Base-by-base conservation (phyloP, 2,113 vertebrate species). In the Psittacula cyanocephala region DNA sequence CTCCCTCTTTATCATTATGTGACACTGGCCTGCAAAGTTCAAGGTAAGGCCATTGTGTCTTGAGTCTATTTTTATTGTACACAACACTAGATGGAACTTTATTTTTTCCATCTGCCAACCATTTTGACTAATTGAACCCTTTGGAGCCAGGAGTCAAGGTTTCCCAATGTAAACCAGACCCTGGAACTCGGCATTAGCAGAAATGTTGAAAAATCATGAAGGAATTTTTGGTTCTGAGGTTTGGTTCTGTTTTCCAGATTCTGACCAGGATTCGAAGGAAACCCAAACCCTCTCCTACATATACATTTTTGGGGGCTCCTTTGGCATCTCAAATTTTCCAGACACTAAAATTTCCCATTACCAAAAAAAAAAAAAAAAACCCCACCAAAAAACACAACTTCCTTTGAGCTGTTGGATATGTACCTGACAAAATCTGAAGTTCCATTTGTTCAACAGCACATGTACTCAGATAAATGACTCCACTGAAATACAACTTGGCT, bases 41-140 rank as follows among this genome's bases (percentile, higher is more conserved):
- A 97, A 96, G 96, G 96, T 94, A 92, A 94, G 95, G 95, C 96
- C 91, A 95, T 91, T 95, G 93, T 93, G 88, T 82, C 95, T 96
- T 92, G 16, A 69, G 67, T 87, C 96, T 97, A 97, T 97, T 96
- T 97, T 96, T 96, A 69, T 69, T 92, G 91, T 93, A 82, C 65
- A 94, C 95, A 97, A 95, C 95, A 95, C 62, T 94, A 41, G 80
- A 96, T 94, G 65, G 90, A 91, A 91, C 78, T 96, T 96, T 96
- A 93, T 96, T 95, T 96, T 97, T 96, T 95, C 92, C 96, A 96
- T 97, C 96, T 97, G 96, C 93, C 96, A 97, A 95, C 93, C 88
- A 89, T 96, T 97, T 96, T 96, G 88, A 97, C 93, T 97, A 95
- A 97, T 96, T 97, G 96, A 96, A 94, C 88, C 92, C 92, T 96